A percentile compares a stretch with the other conserved stretches of the same genome.
Conservation (phyloP, 2,113 vertebrate species). For the Candoia aspera region DNA sequence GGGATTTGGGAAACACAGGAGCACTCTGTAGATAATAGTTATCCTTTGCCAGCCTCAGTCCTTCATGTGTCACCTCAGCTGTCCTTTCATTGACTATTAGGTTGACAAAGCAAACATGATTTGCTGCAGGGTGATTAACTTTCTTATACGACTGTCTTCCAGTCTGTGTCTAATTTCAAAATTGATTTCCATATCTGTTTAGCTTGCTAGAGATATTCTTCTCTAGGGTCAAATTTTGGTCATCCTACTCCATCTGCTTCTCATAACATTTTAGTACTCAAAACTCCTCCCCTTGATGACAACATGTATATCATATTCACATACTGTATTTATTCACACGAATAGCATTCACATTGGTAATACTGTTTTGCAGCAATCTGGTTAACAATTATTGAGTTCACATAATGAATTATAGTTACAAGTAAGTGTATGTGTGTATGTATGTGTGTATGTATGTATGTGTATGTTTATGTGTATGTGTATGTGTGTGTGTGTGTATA, state of each 20-base stretch:
- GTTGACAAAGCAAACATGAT: neutral
- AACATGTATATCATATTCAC: neutral
- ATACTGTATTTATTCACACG: neutral
- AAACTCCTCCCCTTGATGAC: neutral
- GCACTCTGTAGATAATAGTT: neutral
- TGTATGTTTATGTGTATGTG: no score
- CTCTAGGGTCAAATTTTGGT: neutral
- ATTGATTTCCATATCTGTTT: neutral
- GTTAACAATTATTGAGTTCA: neutral
- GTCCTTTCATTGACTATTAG: neutral
- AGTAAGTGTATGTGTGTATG: neutral
- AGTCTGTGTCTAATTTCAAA: neutral
- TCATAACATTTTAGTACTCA: neutral
- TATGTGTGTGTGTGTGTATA: no score
- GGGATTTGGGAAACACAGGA: neutral
- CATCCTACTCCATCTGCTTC: neutral
- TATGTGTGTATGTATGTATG: no score
- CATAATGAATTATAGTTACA: neutral
- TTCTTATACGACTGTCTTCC: neutral
- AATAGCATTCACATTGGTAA: neutral
- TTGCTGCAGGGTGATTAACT: neutral
- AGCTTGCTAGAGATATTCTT: neutral
- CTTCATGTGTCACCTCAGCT: neutral
- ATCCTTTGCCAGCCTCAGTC: neutral
- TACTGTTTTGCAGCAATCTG: neutral